These are phyloP conservation scores for Drosophila ustulata DNA, from an alignment of 2,888 invertebrate genomes.

Conservation along the genomic window DNA sequence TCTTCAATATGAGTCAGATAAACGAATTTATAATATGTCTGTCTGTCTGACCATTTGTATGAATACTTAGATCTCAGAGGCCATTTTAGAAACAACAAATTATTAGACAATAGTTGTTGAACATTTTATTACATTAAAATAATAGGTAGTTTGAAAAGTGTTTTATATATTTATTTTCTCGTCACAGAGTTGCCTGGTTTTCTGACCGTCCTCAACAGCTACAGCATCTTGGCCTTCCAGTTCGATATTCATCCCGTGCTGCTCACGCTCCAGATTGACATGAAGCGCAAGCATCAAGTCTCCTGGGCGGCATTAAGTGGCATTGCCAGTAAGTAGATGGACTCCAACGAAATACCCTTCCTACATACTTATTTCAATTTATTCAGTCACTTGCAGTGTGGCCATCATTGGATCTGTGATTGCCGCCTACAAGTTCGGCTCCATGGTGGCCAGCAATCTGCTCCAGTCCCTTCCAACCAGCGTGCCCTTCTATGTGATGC, in stretches of 20 bases:
- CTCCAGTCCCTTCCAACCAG: conserved; percentile 89
- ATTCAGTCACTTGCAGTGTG: conserved; percentile 87
- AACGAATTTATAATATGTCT: too few relatives aligned
- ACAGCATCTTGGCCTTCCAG: conserved; percentile 90
- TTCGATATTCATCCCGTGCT: conserved; percentile 94
- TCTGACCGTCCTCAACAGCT: conserved; percentile 87
- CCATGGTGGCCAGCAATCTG: conserved; percentile 88
- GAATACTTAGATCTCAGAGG: too few relatives aligned
- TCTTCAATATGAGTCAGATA: too few relatives aligned
- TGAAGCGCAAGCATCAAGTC: conserved; percentile 91
- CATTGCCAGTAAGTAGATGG: conserved; percentile 87
- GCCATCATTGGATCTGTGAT: conserved; percentile 88
- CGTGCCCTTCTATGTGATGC: conserved; percentile 88
- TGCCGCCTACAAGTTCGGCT: conserved; percentile 89
- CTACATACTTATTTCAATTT: neutral
- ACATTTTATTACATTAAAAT: too few relatives aligned
- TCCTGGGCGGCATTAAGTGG: conserved; percentile 90
- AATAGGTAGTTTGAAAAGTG: too few relatives aligned
- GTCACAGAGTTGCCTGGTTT: conserved; percentile 84
- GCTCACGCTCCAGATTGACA: conserved; percentile 96
- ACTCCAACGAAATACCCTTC: too few relatives aligned
- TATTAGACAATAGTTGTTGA: too few relatives aligned
- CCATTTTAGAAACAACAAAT: too few relatives aligned
- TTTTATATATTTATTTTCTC: neutral
- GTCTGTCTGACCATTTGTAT: too few relatives aligned